Percentiles rank a stretch among this genome's conserved stretches.
Evolutionary conservation across 2,888 invertebrate genomes (phyloP).

Genomic region (Agrotis exclamationis): DNA sequence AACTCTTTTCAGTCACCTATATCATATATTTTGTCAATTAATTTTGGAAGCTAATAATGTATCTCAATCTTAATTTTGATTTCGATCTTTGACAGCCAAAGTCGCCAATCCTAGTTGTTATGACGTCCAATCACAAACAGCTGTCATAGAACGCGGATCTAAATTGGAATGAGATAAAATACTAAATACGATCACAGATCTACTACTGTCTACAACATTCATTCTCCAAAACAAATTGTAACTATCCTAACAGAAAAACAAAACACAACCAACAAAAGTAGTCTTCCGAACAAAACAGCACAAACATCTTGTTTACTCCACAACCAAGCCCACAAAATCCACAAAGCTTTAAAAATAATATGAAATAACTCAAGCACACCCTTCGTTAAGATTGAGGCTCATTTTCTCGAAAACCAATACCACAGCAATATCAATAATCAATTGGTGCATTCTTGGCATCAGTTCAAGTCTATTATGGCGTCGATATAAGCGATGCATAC

Average conservation of each 20-base stretch:
- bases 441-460: constrained; percentile 89
- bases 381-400: constrained; percentile 75
- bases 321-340: constrained; percentile 38
- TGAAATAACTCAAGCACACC: constrained; percentile 66
- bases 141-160: too few species aligned
- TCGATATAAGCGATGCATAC: constrained; percentile 80
- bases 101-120: too few species aligned
- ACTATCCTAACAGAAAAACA: constrained; percentile 10
- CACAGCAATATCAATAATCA: constrained; percentile 91
- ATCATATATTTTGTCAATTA: too few species aligned
- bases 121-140: too few species aligned
- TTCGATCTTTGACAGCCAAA: too few species aligned
- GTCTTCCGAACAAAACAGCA: constrained; percentile 17
- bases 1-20: neutral
- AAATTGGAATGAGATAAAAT: too few species aligned
- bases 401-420: constrained; percentile 85
- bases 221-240: constrained; percentile 13
- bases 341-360: constrained; percentile 60
- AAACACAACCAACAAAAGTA: constrained; percentile 17
- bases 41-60: too few species aligned
- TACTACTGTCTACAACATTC: neutral
- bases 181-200: neutral
- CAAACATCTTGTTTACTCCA: constrained; percentile 50
- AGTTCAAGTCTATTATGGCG: constrained; percentile 88
- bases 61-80: too few species aligned